phyloP scores from a whole-genome alignment of 2,888 invertebrate genomes.

The Didymodactylos carnosus region DNA sequence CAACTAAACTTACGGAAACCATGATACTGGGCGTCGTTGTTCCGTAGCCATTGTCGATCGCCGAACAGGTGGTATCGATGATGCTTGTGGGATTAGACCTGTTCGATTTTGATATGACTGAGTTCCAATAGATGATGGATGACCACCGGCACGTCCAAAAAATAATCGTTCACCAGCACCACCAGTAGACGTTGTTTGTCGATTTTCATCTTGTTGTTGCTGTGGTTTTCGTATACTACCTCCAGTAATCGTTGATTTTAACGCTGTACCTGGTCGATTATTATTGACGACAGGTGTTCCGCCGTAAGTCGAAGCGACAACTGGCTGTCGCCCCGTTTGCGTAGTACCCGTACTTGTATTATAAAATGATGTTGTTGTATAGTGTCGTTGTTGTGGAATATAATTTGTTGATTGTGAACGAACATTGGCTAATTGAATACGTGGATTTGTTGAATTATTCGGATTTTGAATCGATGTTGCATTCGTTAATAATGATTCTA shows the following conservation, averaged over 20 bases:
- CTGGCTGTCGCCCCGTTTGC: neutral
- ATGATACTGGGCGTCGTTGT: neutral
- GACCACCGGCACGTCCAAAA: neutral
- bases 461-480: too few relatives aligned
- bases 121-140: neutral
- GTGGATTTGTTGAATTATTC: too few relatives aligned
- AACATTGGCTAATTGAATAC: too few relatives aligned
- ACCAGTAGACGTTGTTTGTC: neutral
- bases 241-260: neutral
- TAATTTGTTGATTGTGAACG: neutral
- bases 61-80: neutral
- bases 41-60: neutral
- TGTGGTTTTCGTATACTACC: neutral
- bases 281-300: neutral
- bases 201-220: neutral
- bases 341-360: too few relatives aligned
- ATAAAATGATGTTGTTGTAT: neutral
- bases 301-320: neutral
- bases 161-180: neutral
- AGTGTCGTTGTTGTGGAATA: neutral
- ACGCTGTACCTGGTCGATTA: neutral
- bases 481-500: neutral
- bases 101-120: neutral
- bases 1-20: constrained; percentile 1
- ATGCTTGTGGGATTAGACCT: neutral